phyloP scores from a whole-genome alignment of 1,140 invertebrate species.

The Platorchestia sp. region DNA sequence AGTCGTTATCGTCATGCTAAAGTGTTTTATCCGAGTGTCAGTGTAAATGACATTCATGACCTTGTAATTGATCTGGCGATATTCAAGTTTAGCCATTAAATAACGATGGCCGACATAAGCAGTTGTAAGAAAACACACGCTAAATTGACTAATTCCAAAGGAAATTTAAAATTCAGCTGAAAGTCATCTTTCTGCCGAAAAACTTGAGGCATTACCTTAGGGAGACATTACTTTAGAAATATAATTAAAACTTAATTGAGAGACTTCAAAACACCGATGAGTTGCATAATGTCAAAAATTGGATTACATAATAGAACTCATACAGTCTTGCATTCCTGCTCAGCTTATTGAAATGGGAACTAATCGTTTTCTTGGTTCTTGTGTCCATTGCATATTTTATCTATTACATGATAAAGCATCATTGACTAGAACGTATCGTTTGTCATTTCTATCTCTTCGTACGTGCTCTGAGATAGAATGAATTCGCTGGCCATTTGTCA shows the following conservation, averaged over 20 bases:
- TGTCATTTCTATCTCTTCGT: not conserved
- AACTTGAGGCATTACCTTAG: not conserved
- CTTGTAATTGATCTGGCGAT: not conserved
- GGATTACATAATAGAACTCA: not conserved
- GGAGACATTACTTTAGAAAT: no score
- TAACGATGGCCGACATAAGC: not conserved
- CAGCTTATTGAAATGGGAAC: not conserved
- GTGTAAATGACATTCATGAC: not conserved
- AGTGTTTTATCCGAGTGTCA: not conserved
- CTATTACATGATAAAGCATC: not conserved
- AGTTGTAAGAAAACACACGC: not conserved
- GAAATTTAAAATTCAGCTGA: not conserved
- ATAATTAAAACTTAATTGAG: no score
- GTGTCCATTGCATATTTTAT: no score
- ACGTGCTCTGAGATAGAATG: not conserved
- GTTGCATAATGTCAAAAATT: not conserved
- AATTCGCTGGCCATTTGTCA: not conserved
- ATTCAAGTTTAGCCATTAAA: not conserved
- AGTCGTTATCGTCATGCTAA: no score
- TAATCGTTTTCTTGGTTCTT: not conserved
- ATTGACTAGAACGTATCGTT: not conserved
- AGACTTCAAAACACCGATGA: not conserved
- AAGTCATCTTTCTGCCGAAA: not conserved
- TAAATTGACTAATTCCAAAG: not conserved
- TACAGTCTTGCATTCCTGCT: not conserved